These are phyloP conservation scores for Eupithecia centaureata DNA, from an alignment of 2,888 invertebrate species.

Conservation along the genomic window DNA sequence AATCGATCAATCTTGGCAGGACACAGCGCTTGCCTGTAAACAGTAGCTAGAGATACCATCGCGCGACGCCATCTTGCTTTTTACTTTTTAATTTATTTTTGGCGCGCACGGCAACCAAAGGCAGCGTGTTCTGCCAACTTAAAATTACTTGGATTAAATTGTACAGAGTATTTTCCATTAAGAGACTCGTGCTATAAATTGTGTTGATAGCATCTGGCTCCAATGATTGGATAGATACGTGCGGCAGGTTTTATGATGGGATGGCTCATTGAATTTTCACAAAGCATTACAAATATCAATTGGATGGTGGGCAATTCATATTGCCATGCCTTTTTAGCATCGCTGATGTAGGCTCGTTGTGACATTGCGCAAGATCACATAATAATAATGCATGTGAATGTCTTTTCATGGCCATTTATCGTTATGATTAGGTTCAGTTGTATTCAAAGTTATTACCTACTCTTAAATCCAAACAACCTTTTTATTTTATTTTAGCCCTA, in stretches of 20 bases:
- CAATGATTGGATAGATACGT: constrained; percentile 47
- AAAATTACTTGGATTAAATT: constrained; percentile 52
- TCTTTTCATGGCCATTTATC: background rate
- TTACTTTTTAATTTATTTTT: constrained; percentile 43
- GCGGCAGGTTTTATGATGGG: constrained; percentile 26
- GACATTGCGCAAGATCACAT: constrained; percentile 2
- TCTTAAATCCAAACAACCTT: background rate
- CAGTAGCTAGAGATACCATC: constrained; percentile 56
- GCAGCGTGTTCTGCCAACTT: constrained; percentile 39
- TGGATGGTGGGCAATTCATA: background rate
- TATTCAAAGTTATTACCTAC: background rate
- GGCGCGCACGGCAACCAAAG: constrained; percentile 41
- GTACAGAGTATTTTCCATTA: constrained; percentile 39
- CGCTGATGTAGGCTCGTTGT: background rate
- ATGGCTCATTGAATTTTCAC: constrained; percentile 24
- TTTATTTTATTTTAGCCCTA: background rate
- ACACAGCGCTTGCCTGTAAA: constrained; percentile 53
- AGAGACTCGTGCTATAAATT: constrained; percentile 44
- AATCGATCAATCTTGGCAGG: constrained; percentile 44
- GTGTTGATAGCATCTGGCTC: constrained; percentile 52
- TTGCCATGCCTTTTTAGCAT: background rate
- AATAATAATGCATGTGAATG: background rate
- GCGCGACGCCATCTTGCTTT: constrained; percentile 57
- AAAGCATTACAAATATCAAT: constrained; percentile 9
- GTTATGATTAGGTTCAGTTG: background rate